Percentiles rank a stretch among this genome's conserved stretches.
Conservation (phyloP, 2,888 invertebrate genomes). For the Clivina fossor region DNA sequence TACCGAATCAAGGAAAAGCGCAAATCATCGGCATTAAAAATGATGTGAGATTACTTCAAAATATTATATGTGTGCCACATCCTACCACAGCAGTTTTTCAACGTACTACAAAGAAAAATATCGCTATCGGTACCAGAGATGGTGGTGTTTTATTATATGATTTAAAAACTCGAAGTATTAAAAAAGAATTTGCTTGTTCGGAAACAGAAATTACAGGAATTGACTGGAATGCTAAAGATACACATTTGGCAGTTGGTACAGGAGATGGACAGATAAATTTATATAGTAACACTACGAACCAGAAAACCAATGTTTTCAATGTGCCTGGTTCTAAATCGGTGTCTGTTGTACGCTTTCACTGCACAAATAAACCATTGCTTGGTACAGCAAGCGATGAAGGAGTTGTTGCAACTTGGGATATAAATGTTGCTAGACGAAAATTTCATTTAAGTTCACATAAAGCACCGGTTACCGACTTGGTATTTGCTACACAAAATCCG, state of each 20-base stretch:
- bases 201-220: constrained; percentile 45
- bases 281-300: constrained; percentile 47
- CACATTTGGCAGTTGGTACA: constrained; percentile 48
- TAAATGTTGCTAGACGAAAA: constrained; percentile 46
- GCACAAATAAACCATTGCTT: constrained; percentile 47
- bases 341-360: constrained; percentile 47
- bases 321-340: constrained; percentile 48
- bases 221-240: constrained; percentile 48
- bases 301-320: constrained; percentile 43
- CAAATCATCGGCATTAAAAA: constrained; percentile 50
- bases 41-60: constrained; percentile 47
- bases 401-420: constrained; percentile 50
- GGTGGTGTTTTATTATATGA: constrained; percentile 50
- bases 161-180: constrained; percentile 37
- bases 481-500: constrained; percentile 59
- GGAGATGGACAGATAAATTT: constrained; percentile 48
- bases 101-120: constrained; percentile 47
- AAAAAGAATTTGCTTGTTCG: constrained; percentile 45
- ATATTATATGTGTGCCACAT: constrained; percentile 47
- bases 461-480: constrained; percentile 60
- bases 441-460: constrained; percentile 53
- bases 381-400: constrained; percentile 50
- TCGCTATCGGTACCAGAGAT: constrained; percentile 46
- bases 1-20: constrained; percentile 47
- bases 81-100: constrained; percentile 51